A percentile compares a stretch with the other conserved stretches of the same genome.
Evolutionary conservation across 1,140 invertebrate genomes (phyloP).

Genomic region (Pachypsylla venusta): DNA sequence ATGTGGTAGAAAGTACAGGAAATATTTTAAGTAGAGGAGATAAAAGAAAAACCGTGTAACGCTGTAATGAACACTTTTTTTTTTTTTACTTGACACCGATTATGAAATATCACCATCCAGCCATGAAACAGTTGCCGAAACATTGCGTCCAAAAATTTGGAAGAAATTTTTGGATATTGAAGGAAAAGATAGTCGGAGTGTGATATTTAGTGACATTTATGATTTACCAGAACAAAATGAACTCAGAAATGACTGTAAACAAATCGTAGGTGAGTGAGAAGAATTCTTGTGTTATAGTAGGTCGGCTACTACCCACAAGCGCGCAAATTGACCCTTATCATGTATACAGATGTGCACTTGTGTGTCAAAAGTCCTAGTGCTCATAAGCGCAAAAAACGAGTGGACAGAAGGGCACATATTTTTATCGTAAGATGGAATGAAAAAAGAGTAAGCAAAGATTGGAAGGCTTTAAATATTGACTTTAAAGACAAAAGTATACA

Average conservation of each 20-base stretch:
- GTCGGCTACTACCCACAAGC: too few relatives aligned
- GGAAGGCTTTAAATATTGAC: too few relatives aligned
- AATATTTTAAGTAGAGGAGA: not conserved
- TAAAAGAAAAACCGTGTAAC: not conserved
- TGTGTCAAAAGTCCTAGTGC: too few relatives aligned
- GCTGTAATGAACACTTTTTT: too few relatives aligned
- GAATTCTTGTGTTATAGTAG: too few relatives aligned
- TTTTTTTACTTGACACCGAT: too few relatives aligned
- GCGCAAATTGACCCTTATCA: not conserved
- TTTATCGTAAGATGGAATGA: too few relatives aligned
- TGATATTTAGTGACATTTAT: constrained; percentile 88
- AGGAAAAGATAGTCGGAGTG: constrained; percentile 61
- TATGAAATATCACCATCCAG: not conserved
- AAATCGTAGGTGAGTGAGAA: constrained; percentile 54
- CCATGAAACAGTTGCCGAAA: constrained; percentile 32
- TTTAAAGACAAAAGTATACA: too few relatives aligned
- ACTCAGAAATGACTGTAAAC: constrained; percentile 77
- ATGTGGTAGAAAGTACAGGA: not conserved
- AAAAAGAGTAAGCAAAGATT: too few relatives aligned
- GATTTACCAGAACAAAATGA: constrained; percentile 83
- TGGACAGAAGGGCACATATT: too few relatives aligned
- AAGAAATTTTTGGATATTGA: constrained; percentile 73
- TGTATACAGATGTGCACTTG: too few relatives aligned
- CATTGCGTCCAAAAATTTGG: constrained; percentile 63
- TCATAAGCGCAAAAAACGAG: too few relatives aligned